phyloP scores from a whole-genome alignment of 2,888 invertebrate genomes.

The Pandemis cinnamomeana region DNA sequence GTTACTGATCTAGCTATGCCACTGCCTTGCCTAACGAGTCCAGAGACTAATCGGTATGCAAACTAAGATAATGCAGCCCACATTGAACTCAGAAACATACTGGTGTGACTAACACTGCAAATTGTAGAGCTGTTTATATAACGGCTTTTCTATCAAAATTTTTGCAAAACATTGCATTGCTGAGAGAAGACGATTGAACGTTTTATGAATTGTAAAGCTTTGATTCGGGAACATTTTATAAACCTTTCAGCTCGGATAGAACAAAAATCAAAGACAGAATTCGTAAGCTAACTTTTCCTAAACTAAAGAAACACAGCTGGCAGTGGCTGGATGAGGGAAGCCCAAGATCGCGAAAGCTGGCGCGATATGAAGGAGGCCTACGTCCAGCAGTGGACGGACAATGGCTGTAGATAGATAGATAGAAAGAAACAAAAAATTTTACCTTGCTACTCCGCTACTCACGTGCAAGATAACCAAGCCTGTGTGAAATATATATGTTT shows the following conservation, averaged over 20 bases:
- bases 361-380: no score
- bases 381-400: no score
- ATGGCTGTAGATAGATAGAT: no score
- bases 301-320: no score
- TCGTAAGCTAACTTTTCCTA: no score
- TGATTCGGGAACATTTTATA: neutral
- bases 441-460: no score
- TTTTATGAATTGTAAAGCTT: neutral
- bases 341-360: no score
- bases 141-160: neutral
- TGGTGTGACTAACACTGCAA: neutral
- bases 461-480: no score
- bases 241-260: neutral
- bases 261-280: no score
- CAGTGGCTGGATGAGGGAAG: no score
- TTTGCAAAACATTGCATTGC: neutral
- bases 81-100: neutral
- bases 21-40: neutral
- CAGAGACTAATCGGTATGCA: constrained; percentile 6
- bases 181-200: neutral
- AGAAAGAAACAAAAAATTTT: no score
- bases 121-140: neutral
- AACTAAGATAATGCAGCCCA: neutral
- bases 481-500: no score
- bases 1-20: constrained; percentile 20